Percentiles rank a stretch among this genome's conserved stretches.
phyloP scores from a whole-genome alignment of 2,888 invertebrate genomes.

The Campoplex capitator region DNA sequence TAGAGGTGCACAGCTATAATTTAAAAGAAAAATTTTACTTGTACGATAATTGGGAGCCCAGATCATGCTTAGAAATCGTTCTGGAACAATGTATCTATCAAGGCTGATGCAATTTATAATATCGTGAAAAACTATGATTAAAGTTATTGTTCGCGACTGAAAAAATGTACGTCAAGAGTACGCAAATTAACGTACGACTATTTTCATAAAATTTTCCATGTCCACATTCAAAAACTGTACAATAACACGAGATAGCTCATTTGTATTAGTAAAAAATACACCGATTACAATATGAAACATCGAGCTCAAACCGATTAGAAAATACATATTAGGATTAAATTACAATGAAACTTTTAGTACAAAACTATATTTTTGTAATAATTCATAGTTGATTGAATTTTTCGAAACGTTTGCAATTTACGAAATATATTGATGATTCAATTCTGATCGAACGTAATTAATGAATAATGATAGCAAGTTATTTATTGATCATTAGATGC shows the following conservation, averaged over 20 bases:
- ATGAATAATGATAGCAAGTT: neutral
- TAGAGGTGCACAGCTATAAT: no score
- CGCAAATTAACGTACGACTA: neutral
- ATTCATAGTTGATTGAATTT: conserved; percentile 66
- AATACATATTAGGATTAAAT: conserved; percentile 74
- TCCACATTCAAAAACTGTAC: conserved; percentile 2
- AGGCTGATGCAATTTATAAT: no score
- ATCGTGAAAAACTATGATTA: no score
- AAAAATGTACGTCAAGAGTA: neutral
- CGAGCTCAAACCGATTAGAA: conserved; percentile 79
- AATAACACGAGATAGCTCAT: conserved; percentile 10
- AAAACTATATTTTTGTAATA: conserved; percentile 73
- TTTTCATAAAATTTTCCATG: neutral
- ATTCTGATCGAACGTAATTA: neutral
- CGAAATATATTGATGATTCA: neutral
- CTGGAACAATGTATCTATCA: no score
- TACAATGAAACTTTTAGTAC: conserved; percentile 76
- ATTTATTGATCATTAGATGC: neutral
- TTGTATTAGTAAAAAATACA: conserved; percentile 74
- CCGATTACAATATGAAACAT: conserved; percentile 77
- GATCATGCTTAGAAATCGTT: no score
- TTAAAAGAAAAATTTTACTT: no score
- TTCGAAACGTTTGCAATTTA: conserved; percentile 47
- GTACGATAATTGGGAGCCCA: no score
- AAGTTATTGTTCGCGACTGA: neutral